Evolutionary conservation across 2,113 vertebrate species (phyloP), one percentile per base, ranked within the genome.

Genomic region (Gnathonemus echidnorhynchus): DNA sequence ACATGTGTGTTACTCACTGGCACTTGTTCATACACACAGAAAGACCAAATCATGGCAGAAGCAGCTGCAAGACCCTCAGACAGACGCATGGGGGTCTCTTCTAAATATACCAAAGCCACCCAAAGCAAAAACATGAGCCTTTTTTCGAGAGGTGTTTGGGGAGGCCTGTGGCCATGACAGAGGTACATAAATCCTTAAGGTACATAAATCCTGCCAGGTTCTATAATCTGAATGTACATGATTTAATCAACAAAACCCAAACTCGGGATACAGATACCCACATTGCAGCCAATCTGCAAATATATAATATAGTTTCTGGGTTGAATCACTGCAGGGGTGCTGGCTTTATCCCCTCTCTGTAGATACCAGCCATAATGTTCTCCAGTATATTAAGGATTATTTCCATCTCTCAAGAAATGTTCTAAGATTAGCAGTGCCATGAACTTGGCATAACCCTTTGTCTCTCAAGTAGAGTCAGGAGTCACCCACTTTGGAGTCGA

Each of bases 351-450:
- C 58, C 74, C 86, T 87, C 31, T 90, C 45, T 88, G 19, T 50
- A 45, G 86, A 77, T n/a, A 15, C 46, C 35, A 62, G 49, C 19
- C n/a, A 2, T 88, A 77, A 52, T 53, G n/a, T 66, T 93, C 90
- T 91, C 58, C 91, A 93, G 91, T 92, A 92, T 90, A 91, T 88
- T 58, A 35, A 89, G 92, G 93, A 92, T 95, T 92, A 95, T 92
- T 93, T 92, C 89, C 91, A 80, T 93, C 93, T 80, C 87, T 70
- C 91, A 94, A 95, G 92, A 94, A 93, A 92, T 53, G n/a, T 92
- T 93, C 92, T 90, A 92, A 94, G 94, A 94, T 90, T 94, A 88
- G 56, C 53, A 31, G 80, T 1, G 5, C 39, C 3, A 3, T 19
- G 19, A 2, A 15, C 80, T 84, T 90, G 90, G 70, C 84, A 90